Conservation (phyloP, 2,797 vertebrate species). For the Ataeniobius toweri region DNA sequence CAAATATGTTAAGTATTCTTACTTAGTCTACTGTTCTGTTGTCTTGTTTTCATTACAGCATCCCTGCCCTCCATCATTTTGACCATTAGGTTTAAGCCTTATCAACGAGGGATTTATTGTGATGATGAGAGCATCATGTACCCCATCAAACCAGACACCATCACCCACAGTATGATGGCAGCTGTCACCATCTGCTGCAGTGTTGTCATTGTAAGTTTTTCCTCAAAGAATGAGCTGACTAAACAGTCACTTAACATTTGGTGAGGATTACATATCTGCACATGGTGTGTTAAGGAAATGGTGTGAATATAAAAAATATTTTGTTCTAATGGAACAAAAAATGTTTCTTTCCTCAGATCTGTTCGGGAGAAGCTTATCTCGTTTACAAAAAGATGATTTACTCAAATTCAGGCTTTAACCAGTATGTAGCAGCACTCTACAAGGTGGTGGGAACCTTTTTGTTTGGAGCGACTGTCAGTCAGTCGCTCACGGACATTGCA, state of each 20-base stretch:
- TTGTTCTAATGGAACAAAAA: conserved; percentile 2
- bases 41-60: conserved; percentile 72
- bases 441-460: conserved; percentile 95
- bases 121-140: conserved; percentile 90
- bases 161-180: conserved; percentile 88
- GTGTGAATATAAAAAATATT: background rate
- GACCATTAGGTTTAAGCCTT: conserved; percentile 85
- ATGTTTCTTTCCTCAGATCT: conserved; percentile 66
- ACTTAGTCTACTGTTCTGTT: conserved; percentile 6
- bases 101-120: conserved; percentile 89
- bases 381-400: conserved; percentile 89
- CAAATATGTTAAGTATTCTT: background rate
- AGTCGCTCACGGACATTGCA: conserved; percentile 93
- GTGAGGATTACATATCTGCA: background rate
- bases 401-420: conserved; percentile 91
- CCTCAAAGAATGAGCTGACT: background rate
- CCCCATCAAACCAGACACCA: conserved; percentile 88
- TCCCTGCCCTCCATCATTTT: conserved; percentile 88
- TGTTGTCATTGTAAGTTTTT: conserved; percentile 85
- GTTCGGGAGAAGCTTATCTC: conserved; percentile 85
- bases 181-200: conserved; percentile 88
- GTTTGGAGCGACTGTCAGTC: conserved; percentile 89
- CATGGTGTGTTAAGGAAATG: background rate
- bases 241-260: background rate
- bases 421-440: conserved; percentile 91